Evolutionary conservation across 2,888 invertebrate genomes (phyloP), one percentile per base, ranked within the genome.

Genomic region (Strigamia maritima): DNA sequence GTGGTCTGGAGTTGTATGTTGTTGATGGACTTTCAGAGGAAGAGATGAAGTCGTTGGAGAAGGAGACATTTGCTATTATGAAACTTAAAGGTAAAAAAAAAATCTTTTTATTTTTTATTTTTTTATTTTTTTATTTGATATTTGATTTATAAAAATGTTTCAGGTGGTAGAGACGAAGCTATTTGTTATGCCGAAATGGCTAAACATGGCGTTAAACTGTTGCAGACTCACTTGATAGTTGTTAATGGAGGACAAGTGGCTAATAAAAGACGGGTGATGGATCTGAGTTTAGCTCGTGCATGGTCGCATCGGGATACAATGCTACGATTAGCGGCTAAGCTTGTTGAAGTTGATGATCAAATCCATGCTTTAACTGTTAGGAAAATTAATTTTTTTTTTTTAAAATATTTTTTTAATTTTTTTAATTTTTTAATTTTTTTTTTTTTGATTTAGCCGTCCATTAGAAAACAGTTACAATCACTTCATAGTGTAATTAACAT

Each of bases 141-240:
- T n/a, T n/a, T n/a, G n/a, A n/a, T n/a, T n/a, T n/a, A n/a, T n/a
- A n/a, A n/a, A n/a, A n/a, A n/a, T n/a, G n/a, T 16, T 35, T n/a
- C 10, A 80, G 80, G 75, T 19, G 60, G 80, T 8, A 40, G 26
- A 7, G 80, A 80, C 35, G 80, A 80, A 40, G 80, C 80, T 2
- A 70, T 80, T 22, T 80, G 80, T 44, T 80, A 80, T 44, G 80
- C 80, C 10, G 80, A 80, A 35, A 80, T 79, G 16, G 80, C 80
- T n/a, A 28, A 38, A 24, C 80, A 80, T 6, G 80, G 80, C 6
- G 60, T 40, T 26, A 80, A 80, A 49, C 77, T 77, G 65, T 74
- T 80, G n/a, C 80, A 80, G 31, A 80, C 80, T 8, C 80, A 80
- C 26, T 74, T 76, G 31, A 80, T 80, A 19, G 75, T 77, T 35